Evolutionary conservation across 2,113 vertebrate species (phyloP), one percentile per base, ranked within the genome.

Genomic region (Cyanocitta stelleri): DNA sequence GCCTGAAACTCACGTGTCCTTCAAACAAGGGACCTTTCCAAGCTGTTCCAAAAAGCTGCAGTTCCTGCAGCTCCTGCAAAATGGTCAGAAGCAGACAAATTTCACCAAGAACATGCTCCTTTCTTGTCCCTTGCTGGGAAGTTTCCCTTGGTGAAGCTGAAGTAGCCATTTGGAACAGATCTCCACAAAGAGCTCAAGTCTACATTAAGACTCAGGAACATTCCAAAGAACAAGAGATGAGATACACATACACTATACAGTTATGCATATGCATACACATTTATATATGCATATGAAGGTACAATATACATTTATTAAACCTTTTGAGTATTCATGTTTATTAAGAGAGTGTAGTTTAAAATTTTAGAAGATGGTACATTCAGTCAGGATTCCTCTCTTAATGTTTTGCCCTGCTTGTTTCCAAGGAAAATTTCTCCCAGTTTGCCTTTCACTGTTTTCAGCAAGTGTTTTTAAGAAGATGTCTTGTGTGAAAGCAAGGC

Each of bases 1-100:
- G 16, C 18, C 32, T 68, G 21, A 76, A 82, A 71, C 24, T 81
- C 10, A 18, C 0, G 1, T 1, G 0, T 19, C 6, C 32, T 87
- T 62, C n/a, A 85, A 76, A 56, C 8, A 35, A 19, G 7, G 30
- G 9, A 76, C 16, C 13, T 76, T 68, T 75, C 23, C 17, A 71
- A 78, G 8, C 18, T 8, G 4, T 23, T 48, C 18, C 17, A 49
- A 79, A 82, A 79, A 44, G 2, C 37, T 39, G 19, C 30, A 75
- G 7, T 16, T 59, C 4, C 21, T 71, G 32, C 20, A 52, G 21
- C 32, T 37, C 59, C 58, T 77, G 27, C 13, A 69, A 48, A 93
- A 32, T 17, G 3, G 6, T 17, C 30, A 82, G 49, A 87, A 75
- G 16, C 10, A 54, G 33, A 26, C 4, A n/a, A 52, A 51, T 43